phyloP scores from a whole-genome alignment of 2,888 invertebrate genomes.

The Trimorus sp. region DNA sequence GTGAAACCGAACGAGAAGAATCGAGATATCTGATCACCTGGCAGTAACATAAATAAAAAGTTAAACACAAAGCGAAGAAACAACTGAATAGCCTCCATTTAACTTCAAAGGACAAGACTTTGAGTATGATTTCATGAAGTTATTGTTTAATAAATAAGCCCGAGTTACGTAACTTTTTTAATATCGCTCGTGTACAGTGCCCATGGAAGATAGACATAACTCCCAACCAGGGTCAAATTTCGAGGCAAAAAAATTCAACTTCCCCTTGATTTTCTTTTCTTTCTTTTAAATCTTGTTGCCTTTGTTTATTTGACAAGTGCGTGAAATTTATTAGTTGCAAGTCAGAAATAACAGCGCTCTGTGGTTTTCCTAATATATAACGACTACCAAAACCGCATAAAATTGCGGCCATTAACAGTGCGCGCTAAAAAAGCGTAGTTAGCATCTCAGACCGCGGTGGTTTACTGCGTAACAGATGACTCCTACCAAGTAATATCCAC shows the following conservation, averaged over 20 bases:
- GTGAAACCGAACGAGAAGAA: neutral
- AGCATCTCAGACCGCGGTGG: neutral
- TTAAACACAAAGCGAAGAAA: constrained; percentile 10
- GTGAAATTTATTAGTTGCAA: too few relatives aligned
- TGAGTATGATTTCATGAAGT: constrained; percentile 27
- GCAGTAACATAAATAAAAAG: neutral
- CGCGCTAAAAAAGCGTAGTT: too few relatives aligned
- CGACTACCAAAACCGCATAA: too few relatives aligned
- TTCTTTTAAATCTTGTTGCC: too few relatives aligned
- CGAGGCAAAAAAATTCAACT: neutral
- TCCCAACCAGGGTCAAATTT: neutral
- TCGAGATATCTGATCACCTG: neutral
- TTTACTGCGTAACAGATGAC: constrained; percentile 29
- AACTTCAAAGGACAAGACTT: constrained; percentile 28
- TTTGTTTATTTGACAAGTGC: too few relatives aligned
- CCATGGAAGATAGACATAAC: neutral
- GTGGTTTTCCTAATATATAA: too few relatives aligned
- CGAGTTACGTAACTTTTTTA: constrained; percentile 23
- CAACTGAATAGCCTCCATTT: constrained; percentile 22
- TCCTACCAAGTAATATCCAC: neutral
- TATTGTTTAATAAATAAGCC: constrained; percentile 16
- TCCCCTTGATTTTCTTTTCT: neutral
- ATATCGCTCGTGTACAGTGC: neutral
- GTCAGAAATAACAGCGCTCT: too few relatives aligned
- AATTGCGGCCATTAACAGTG: too few relatives aligned